phyloP scores from a whole-genome alignment of 2,888 invertebrate species.

The Meteorus colon region DNA sequence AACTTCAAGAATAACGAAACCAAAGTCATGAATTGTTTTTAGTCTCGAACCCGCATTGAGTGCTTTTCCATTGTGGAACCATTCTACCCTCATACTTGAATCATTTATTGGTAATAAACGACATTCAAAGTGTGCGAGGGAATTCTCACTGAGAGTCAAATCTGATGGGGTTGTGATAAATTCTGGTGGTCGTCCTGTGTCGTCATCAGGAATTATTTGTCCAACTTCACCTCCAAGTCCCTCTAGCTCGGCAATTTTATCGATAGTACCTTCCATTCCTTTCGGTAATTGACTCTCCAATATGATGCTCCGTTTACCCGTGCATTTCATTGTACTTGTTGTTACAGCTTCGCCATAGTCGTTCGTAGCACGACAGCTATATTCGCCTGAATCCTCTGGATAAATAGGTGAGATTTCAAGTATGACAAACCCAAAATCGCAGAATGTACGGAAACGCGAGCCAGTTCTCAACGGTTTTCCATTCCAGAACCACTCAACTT shows the following conservation, averaged over 20 bases:
- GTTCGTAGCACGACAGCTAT: conserved; percentile 90
- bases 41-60: conserved; percentile 92
- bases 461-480: conserved; percentile 91
- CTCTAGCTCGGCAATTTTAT: conserved; percentile 93
- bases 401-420: conserved; percentile 98
- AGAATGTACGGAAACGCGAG: conserved; percentile 95
- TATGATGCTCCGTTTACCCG: conserved; percentile 93
- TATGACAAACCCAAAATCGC: conserved; percentile 98
- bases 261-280: conserved; percentile 95
- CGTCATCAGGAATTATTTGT: conserved; percentile 83
- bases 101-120: conserved; percentile 91
- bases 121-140: conserved; percentile 94
- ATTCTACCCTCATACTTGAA: conserved; percentile 95
- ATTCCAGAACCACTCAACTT: conserved; percentile 96
- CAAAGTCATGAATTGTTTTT: conserved; percentile 97
- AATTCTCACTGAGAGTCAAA: conserved; percentile 88
- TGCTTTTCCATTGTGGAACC: conserved; percentile 98
- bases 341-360: conserved; percentile 95
- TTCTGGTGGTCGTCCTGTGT: conserved; percentile 91
- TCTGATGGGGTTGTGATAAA: conserved; percentile 92
- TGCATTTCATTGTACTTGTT: conserved; percentile 90
- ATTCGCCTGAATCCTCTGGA: conserved; percentile 96
- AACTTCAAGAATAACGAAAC: conserved; percentile 97
- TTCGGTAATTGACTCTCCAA: conserved; percentile 93
- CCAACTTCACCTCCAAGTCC: conserved; percentile 84